phyloP scores from a whole-genome alignment of 2,888 invertebrate genomes.

The Leucophora obtusa region DNA sequence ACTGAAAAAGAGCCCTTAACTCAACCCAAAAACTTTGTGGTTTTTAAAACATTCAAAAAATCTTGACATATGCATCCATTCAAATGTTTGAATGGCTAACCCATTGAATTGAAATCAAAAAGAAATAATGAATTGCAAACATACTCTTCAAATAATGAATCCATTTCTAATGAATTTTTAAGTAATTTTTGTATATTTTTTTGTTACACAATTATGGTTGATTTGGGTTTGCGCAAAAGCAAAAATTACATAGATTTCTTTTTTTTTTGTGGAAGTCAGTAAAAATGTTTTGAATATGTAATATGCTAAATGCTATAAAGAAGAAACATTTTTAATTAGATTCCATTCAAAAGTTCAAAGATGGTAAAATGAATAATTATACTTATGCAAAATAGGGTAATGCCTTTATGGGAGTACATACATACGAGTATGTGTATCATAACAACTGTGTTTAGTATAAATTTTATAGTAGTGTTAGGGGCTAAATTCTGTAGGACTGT shows the following conservation, averaged over 20 bases:
- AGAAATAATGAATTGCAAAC: constrained; percentile 8
- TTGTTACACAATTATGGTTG: constrained; percentile 48
- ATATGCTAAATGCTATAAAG: neutral
- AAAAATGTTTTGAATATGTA: constrained; percentile 15
- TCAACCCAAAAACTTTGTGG: constrained; percentile 19
- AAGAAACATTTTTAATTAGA: constrained; percentile 44
- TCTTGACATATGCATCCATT: constrained; percentile 23
- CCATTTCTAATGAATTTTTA: constrained; percentile 52
- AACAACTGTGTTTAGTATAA: no score
- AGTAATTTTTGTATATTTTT: constrained; percentile 30
- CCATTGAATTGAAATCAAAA: constrained; percentile 40
- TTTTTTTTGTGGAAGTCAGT: neutral
- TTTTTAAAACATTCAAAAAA: constrained; percentile 17
- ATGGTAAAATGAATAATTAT: neutral
- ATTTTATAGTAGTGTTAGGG: no score
- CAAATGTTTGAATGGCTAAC: constrained; percentile 17
- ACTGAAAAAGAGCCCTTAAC: neutral
- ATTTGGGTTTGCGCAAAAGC: constrained; percentile 17
- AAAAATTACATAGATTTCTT: constrained; percentile 4
- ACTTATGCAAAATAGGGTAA: no score
- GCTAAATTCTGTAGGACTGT: no score
- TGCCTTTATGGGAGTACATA: no score
- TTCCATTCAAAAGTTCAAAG: constrained; percentile 17
- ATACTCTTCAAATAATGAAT: constrained; percentile 28
- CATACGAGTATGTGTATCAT: no score